Evolutionary conservation across 2,113 vertebrate genomes (phyloP), one percentile per base, ranked within the genome.

Genomic region (Dicentrarchus labrax): DNA sequence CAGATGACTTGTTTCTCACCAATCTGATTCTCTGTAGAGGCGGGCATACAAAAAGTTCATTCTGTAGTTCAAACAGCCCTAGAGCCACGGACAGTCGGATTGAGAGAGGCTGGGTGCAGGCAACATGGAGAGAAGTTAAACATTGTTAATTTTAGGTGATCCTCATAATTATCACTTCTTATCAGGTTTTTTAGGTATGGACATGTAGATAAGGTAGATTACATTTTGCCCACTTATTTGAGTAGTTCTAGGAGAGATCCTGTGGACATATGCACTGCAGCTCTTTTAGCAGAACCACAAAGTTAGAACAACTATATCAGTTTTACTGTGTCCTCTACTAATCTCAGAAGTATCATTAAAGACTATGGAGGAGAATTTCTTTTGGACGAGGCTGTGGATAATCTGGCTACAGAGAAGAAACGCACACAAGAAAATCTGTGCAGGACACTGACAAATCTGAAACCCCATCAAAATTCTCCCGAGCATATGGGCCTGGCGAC

Each of bases 401-500:
- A 88, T 88, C 84, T 91, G 82, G 65, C 82, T 43, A 7, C 80
- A 16, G 69, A 71, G 60, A 83, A 54, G 60, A 79, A 64, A 78
- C 77, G 69, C 64, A 80, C 68, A 76, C 45, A 62, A 89, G 78
- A 74, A 79, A 88, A 85, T 88, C 87, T 88, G 68, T 62, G 71
- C 76, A 83, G 79, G 73, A 88, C 80, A 79, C 78, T 69, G 72
- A 87, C 78, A 82, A 82, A 91, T 89, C 76, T 86, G 30, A 88
- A 92, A 86, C 82, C 61, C 45, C 81, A 78, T 89, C 77, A 84
- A 69, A 87, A 88, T 89, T 91, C 84, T 92, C 82, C 82, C n/a
- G 51, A 92, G 91, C 95, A 96, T 95, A 96, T 95, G 95, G 94
- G 85, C 89, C 82, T 77, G 78, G 78, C 71, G 93, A 91, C 66